Base-by-base conservation (phyloP, 2,797 vertebrate species). In the Rhinoraja longicauda region DNA sequence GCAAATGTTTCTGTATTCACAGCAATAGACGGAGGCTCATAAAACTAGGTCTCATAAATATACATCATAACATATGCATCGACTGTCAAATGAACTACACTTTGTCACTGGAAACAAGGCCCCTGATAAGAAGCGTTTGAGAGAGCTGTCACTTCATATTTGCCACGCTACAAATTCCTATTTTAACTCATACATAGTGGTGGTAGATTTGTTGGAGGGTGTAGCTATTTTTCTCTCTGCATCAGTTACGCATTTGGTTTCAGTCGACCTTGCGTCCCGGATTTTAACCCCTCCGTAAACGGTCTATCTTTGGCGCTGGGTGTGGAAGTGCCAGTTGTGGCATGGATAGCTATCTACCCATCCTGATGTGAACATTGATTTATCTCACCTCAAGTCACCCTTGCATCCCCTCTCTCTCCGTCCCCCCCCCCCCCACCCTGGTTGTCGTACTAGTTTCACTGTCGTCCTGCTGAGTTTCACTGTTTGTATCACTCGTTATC, bases 41-140 rank as follows among this genome's bases (percentile, higher is more conserved):
- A 57, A 92, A 92, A 26, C 90, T 75, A 36, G 62, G 84, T 67
- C 84, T 88, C 84, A 67, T 88, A 67, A 88, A 88, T 88, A 88
- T 88, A 64, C 59, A 88, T 88, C n/a, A 67, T 64, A 64, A 88
- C n/a, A 21, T 88, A 67, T 67, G n/a, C 84, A 62, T 88, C 59
- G 64, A 67, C 84, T 88, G 84, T 88, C 84, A 88, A 67, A 88
- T 21, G 19, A 67, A 67, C 84, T 36, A 32, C n/a, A 88, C 36
- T 88, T 88, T 88, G 84, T 88, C 84, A 67, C 62, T 88, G 62
- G n/a, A 36, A 88, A 88, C 84, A 64, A 88, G n/a, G 62, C 84
- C 2, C 17, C 59, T 88, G 59, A 67, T 62, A 88, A 88, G 64
- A 64, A 88, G 62, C 84, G 36, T 88, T 67, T 67, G 84, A 67